phyloP scores from a whole-genome alignment of 2,888 invertebrate species.

The Platynereis dumerilii region DNA sequence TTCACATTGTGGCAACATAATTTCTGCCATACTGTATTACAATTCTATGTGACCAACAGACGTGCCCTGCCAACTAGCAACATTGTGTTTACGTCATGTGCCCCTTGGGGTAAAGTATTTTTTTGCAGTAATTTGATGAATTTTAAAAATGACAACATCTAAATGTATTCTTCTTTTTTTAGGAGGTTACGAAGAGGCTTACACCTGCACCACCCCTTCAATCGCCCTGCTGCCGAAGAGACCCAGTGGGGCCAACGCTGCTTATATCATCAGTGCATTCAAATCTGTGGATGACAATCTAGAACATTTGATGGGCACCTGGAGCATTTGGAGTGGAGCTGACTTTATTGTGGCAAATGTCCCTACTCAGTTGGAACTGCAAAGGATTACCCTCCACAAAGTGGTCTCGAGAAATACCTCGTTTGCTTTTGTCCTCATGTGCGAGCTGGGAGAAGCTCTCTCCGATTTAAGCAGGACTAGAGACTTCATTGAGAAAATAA shows the following conservation, averaged over 20 bases:
- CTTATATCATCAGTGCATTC: constrained; percentile 50
- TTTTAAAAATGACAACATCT: too few species aligned
- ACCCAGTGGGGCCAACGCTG: constrained; percentile 49
- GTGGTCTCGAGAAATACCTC: constrained; percentile 21
- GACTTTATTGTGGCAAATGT: constrained; percentile 50
- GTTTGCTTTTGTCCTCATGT: constrained; percentile 47
- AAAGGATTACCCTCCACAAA: constrained; percentile 51
- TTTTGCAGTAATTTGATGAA: too few species aligned
- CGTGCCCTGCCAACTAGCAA: too few species aligned
- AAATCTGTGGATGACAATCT: constrained; percentile 45
- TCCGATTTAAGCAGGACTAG: constrained; percentile 44
- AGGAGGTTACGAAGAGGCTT: constrained; percentile 34
- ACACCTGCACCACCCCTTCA: constrained; percentile 35
- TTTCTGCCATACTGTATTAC: too few species aligned
- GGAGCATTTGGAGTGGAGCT: constrained; percentile 55
- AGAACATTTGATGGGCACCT: constrained; percentile 44
- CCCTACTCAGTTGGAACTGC: constrained; percentile 47
- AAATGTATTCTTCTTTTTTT: too few species aligned
- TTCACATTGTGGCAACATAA: too few species aligned
- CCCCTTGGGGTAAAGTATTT: too few species aligned
- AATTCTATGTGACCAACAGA: too few species aligned
- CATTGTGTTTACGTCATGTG: too few species aligned
- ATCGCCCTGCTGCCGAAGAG: constrained; percentile 47
- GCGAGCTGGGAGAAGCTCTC: constrained; percentile 50
- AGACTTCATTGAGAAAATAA: constrained; percentile 48